Conservation (phyloP, 1,140 invertebrate species). For the Ceratina australensis region DNA sequence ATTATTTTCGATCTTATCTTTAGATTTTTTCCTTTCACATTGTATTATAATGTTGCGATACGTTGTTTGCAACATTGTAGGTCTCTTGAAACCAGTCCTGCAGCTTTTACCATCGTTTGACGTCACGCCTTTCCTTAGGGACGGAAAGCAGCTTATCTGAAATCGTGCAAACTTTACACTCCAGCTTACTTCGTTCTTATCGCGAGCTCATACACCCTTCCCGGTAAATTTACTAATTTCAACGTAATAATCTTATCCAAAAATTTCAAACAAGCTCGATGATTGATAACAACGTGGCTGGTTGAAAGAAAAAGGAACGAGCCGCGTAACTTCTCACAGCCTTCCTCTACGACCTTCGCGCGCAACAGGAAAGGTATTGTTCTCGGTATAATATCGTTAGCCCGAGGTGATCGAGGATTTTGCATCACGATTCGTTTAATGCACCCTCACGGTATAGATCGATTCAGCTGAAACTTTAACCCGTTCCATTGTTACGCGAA, state of each 20-base stretch:
- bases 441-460: too few species aligned
- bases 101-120: neutral
- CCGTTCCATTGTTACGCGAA: neutral
- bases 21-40: neutral
- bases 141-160: neutral
- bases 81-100: neutral
- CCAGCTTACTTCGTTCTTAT: neutral
- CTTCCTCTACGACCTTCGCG: neutral
- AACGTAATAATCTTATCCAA: too few species aligned
- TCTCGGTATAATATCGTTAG: slow-evolving; percentile 4
- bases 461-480: neutral
- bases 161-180: neutral
- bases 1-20: neutral
- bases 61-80: neutral
- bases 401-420: neutral
- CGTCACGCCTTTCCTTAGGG: neutral
- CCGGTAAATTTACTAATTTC: too few species aligned
- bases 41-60: too few species aligned
- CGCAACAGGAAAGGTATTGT: neutral
- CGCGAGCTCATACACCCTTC: neutral
- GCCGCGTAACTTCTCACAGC: neutral
- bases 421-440: neutral
- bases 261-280: too few species aligned
- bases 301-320: too few species aligned
- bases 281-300: too few species aligned